A percentile compares a stretch with the other conserved stretches of the same genome.
These are phyloP conservation scores for Drosophila tsacasi DNA, from an alignment of 1,140 invertebrate species.

Conservation along the genomic window DNA sequence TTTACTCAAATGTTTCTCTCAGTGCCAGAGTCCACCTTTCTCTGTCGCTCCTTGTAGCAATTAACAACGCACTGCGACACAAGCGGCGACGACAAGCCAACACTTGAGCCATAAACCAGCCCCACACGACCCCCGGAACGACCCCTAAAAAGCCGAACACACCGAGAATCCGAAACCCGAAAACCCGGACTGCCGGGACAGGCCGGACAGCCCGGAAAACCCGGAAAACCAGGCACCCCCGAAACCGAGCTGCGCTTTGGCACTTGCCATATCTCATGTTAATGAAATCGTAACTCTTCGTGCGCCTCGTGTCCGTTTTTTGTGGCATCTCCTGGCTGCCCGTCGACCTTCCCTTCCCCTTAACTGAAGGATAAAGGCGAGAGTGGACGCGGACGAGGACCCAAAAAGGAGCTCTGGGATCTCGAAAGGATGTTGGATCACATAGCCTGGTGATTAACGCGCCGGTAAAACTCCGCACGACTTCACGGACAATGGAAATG, in stretches of 20 bases:
- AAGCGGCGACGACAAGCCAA: constrained; percentile 58
- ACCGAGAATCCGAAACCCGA: constrained; percentile 3
- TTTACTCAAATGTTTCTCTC: no score
- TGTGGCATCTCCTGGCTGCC: constrained; percentile 39
- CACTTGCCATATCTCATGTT: constrained; percentile 83
- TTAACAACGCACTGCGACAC: constrained; percentile 76
- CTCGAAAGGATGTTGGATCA: constrained; percentile 46
- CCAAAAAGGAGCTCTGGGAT: constrained; percentile 30
- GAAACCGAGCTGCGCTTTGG: constrained; percentile 39
- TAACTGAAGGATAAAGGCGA: constrained; percentile 17
- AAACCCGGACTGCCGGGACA: background rate
- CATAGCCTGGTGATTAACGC: constrained; percentile 54
- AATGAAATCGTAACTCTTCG: constrained; percentile 84
- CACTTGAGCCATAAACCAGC: constrained; percentile 79
- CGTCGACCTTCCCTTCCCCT: no score
- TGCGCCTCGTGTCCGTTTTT: constrained; percentile 77
- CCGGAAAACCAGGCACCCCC: constrained; percentile 8
- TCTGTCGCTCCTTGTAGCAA: constrained; percentile 51
- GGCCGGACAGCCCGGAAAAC: background rate
- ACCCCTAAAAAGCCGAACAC: constrained; percentile 52
- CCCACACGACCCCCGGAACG: constrained; percentile 57
- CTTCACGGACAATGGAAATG: constrained; percentile 45
- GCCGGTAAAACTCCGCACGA: constrained; percentile 48
- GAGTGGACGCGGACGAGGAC: background rate
- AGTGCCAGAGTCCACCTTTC: constrained; percentile 22